Evolutionary conservation across 2,797 vertebrate genomes (phyloP).

Genomic region (Gymnothorax reevesii): DNA sequence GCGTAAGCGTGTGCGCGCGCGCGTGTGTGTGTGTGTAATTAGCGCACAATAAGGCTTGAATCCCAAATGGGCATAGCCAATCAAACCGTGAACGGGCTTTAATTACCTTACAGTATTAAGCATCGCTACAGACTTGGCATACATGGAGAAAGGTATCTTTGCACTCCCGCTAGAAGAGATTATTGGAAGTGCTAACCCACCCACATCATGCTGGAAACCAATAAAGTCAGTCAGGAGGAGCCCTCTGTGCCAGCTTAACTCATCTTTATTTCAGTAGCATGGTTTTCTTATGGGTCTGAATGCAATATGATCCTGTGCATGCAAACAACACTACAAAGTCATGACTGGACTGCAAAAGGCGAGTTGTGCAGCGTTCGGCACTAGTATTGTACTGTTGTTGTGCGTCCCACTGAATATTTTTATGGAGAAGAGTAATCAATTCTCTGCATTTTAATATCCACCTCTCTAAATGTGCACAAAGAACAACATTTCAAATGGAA

Average conservation of each 20-base stretch:
- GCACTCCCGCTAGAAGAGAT: conserved; percentile 4
- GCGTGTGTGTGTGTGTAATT: neutral
- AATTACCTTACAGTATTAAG: conserved; percentile 17
- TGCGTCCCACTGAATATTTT: neutral
- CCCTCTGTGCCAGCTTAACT: neutral
- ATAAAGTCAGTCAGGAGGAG: neutral
- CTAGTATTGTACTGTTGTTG: neutral
- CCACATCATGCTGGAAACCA: neutral
- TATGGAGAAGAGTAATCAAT: neutral
- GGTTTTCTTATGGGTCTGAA: neutral
- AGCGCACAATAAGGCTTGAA: neutral
- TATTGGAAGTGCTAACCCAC: neutral
- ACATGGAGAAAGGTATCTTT: neutral
- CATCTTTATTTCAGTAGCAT: neutral
- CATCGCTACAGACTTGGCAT: neutral
- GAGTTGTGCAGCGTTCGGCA: neutral
- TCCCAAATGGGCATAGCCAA: neutral
- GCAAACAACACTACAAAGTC: neutral
- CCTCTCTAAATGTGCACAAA: neutral
- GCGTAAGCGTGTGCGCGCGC: neutral
- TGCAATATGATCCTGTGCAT: neutral
- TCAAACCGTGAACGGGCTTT: neutral
- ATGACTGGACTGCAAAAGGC: neutral
- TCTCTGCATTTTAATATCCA: neutral
- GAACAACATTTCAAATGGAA: neutral